These are phyloP conservation scores for Phrynocephalus versicolor DNA, from an alignment of 2,113 vertebrate species.

Conservation along the genomic window DNA sequence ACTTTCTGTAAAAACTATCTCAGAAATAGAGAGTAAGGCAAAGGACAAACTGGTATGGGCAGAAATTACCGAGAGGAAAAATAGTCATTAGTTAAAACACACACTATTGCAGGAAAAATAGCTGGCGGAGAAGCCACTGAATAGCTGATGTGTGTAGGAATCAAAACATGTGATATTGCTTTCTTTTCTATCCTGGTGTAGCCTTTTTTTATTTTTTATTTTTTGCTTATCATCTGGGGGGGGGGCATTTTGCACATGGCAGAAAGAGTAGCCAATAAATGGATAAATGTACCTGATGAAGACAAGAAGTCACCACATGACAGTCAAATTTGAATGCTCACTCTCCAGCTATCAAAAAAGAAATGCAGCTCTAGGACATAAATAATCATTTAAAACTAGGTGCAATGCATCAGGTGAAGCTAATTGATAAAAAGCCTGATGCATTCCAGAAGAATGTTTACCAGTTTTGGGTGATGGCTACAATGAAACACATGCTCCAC, in stretches of 20 bases:
- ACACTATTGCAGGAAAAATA: too few species aligned
- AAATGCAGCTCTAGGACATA: background rate
- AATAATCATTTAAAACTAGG: background rate
- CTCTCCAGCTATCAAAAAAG: too few species aligned
- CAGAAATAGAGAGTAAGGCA: background rate
- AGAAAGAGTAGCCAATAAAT: background rate
- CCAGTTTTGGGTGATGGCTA: background rate
- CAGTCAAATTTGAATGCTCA: background rate
- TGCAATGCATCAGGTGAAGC: background rate
- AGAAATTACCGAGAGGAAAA: too few species aligned
- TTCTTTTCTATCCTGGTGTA: too few species aligned
- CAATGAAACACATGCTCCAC: background rate
- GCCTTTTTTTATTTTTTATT: too few species aligned
- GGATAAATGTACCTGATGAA: background rate
- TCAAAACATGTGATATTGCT: too few species aligned
- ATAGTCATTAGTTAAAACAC: too few species aligned
- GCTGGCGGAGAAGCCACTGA: too few species aligned
- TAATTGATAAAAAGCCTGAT: background rate
- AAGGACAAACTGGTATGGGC: background rate
- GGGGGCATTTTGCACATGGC: too few species aligned
- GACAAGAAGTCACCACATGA: background rate
- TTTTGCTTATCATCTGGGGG: too few species aligned
- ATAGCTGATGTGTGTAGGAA: too few species aligned
- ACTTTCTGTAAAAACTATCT: background rate
- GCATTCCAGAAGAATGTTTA: background rate